These are phyloP conservation scores for Standfussiana lucernea DNA, from an alignment of 2,888 invertebrate genomes.

Conservation along the genomic window DNA sequence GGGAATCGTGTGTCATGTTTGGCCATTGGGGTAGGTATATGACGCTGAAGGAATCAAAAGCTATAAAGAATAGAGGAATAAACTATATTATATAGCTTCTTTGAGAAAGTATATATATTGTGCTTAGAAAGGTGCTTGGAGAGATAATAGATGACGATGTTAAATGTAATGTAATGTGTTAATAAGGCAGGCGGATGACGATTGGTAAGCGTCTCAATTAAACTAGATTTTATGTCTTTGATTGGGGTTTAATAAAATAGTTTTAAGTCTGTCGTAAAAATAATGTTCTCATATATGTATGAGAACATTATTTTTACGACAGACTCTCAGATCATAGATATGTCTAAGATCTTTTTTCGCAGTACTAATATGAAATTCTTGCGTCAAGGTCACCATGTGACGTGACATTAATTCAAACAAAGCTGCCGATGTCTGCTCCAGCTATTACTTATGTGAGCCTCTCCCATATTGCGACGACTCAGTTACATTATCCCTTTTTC, in stretches of 20 bases:
- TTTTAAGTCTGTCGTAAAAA: background rate
- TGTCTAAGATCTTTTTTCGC: background rate
- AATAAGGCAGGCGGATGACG: background rate
- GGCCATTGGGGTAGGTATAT: background rate
- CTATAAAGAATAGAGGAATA: background rate
- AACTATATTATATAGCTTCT: background rate
- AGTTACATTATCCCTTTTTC: conserved; percentile 82
- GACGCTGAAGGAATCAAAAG: background rate
- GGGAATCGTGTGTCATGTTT: background rate
- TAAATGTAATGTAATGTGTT: no score
- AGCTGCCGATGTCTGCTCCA: conserved; percentile 71
- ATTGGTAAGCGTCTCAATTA: background rate
- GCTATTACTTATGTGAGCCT: conserved; percentile 75
- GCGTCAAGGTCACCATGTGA: conserved; percentile 51
- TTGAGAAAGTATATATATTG: no score
- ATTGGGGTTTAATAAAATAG: background rate
- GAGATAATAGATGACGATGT: no score
- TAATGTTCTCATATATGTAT: background rate
- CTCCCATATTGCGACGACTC: conserved; percentile 81
- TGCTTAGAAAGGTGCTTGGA: no score
- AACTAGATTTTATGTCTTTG: background rate
- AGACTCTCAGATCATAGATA: no score
- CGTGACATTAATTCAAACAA: conserved; percentile 75
- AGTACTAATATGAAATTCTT: rapidly evolving
- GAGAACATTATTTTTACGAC: no score